Evolutionary conservation across 2,113 vertebrate species (phyloP).

Genomic region (Anarrhichthys ocellatus): DNA sequence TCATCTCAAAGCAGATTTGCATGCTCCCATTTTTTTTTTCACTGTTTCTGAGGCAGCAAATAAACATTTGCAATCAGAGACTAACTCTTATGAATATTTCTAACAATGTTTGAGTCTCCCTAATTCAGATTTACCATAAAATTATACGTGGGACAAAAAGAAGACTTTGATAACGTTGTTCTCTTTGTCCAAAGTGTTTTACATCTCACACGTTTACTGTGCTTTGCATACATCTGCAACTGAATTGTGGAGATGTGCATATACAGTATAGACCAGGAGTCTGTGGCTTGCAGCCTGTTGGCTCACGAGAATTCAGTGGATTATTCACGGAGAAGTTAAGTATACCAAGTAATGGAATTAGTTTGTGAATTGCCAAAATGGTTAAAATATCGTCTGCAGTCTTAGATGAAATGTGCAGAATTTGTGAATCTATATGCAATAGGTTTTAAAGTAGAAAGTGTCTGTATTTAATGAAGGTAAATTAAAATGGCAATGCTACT

Average conservation of each 20-base stretch:
- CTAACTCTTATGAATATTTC: slow-evolving; percentile 68
- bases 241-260: slow-evolving; percentile 48
- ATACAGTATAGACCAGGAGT: slow-evolving; percentile 7
- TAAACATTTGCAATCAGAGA: slow-evolving; percentile 70
- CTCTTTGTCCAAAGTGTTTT: slow-evolving; percentile 52
- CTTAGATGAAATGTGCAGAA: slow-evolving; percentile 25
- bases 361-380: slow-evolving; percentile 59
- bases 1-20: slow-evolving; percentile 79
- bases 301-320: slow-evolving; percentile 38
- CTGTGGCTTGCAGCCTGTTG: slow-evolving; percentile 39
- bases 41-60: slow-evolving; percentile 60
- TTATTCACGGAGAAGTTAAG: slow-evolving; percentile 59
- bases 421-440: slow-evolving; percentile 40
- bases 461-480: slow-evolving; percentile 14
- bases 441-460: slow-evolving; percentile 36
- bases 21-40: slow-evolving; percentile 56
- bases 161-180: slow-evolving; percentile 59
- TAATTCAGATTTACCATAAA: slow-evolving; percentile 69
- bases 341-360: slow-evolving; percentile 74
- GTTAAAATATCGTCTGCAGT: slow-evolving; percentile 59
- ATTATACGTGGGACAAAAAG: slow-evolving; percentile 63
- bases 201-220: slow-evolving; percentile 51
- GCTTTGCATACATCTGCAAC: slow-evolving; percentile 71
- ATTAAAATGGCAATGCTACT: slow-evolving; percentile 19
- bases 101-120: slow-evolving; percentile 42